A percentile compares a stretch with the other conserved stretches of the same genome.
These are phyloP conservation scores for Australoheros scitulus DNA, from an alignment of 2,113 vertebrate species.

Conservation along the genomic window DNA sequence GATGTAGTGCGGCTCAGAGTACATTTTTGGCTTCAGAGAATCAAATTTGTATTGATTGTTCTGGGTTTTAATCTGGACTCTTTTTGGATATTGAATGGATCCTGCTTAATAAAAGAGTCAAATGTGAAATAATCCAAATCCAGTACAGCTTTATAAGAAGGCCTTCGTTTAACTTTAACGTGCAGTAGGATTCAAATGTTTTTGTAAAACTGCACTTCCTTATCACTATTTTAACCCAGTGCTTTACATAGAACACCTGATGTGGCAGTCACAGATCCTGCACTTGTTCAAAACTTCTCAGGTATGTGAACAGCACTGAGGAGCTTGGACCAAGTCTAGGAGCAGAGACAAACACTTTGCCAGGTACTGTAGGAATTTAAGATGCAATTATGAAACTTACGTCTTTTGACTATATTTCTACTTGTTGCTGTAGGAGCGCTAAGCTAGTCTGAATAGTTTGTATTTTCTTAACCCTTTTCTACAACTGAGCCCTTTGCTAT, in stretches of 20 bases:
- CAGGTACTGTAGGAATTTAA: background rate
- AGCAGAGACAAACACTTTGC: slow-evolving; percentile 62
- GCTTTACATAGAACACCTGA: background rate
- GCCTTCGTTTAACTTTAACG: background rate
- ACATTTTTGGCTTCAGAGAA: background rate
- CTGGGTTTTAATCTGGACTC: background rate
- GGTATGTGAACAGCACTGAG: slow-evolving; percentile 72
- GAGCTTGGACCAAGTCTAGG: slow-evolving; percentile 85
- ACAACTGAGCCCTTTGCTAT: background rate
- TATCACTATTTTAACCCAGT: no score
- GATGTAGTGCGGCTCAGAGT: background rate
- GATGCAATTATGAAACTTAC: background rate
- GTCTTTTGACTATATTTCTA: background rate
- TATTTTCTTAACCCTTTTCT: background rate
- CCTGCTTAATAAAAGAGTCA: background rate
- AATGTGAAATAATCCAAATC: background rate
- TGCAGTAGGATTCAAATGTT: background rate
- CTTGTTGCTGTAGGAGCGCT: background rate
- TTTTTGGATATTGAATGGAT: background rate
- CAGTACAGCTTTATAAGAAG: background rate
- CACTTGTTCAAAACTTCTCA: slow-evolving; percentile 83
- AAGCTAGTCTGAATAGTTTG: background rate
- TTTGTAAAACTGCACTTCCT: no score
- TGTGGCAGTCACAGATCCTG: slow-evolving; percentile 67
- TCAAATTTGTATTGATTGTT: background rate